Base-by-base conservation (phyloP, 2,797 vertebrate genomes). In the Macropus fuliginosus region DNA sequence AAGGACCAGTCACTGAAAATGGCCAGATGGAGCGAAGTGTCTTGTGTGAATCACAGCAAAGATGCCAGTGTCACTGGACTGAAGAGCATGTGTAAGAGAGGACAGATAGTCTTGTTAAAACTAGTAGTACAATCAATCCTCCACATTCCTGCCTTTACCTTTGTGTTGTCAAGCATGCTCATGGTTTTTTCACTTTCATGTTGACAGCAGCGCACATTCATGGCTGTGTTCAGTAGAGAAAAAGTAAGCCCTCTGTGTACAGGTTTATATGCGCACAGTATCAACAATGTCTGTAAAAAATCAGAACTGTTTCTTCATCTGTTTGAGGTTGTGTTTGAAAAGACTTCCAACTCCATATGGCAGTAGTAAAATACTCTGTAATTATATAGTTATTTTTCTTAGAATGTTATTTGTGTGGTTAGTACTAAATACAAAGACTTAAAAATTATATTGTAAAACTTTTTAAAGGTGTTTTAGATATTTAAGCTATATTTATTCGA, bases 281-380 rank as follows among this genome's bases (percentile, higher is more conserved):
- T 92, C 89, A 96, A 31, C 66, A 93, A 62, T 56, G 57, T 50
- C 21, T 50, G 24, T 62, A 66, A 56, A 94, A 66, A 97, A 96
- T 94, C 34, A 24, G 90, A 95, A 96, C 40, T 95, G 94, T 40
- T 55, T 31, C 92, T 97, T 96, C 95, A 91, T 97, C 96, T 92
- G 92, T 94, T 94, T 55, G 59, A 96, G 90, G 16, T 31, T 95
- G 95, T 52, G 46, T 74, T 92, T 59, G 93, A 94, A 97, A 93
- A 93, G 55, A 81, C 24, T 93, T 28, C 92, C 56, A 29, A 8
- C 57, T 97, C 29, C 89, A 54, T 95, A 62, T 31, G 52, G 90
- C 50, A 54, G 28, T 94, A 93, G 94, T 56, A 56, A 90, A 93
- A 97, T 34, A 92, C 50, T 57, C 92, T 93, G 18, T 91, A 74